A percentile compares a stretch with the other conserved stretches of the same genome.
These are phyloP conservation scores for Pardalotus punctatus DNA, from an alignment of 2,113 vertebrate genomes.

Conservation along the genomic window DNA sequence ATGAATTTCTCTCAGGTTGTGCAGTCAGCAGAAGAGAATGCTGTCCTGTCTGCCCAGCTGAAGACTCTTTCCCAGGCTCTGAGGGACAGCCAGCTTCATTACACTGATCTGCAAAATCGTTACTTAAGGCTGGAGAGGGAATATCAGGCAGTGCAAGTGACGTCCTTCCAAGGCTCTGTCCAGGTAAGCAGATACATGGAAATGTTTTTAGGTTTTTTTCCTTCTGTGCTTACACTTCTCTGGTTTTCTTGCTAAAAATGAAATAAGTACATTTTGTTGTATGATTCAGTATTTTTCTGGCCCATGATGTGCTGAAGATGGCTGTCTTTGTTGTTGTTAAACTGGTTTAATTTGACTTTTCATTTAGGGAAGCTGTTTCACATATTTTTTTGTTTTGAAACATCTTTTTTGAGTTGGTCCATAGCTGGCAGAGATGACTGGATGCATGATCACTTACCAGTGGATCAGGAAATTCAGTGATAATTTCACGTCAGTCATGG, in stretches of 20 bases:
- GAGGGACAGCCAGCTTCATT: conserved; percentile 77
- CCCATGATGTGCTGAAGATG: not conserved
- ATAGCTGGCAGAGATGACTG: not conserved
- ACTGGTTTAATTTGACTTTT: not conserved
- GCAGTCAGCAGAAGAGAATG: conserved; percentile 81
- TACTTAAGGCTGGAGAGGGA: conserved; percentile 80
- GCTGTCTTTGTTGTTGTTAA: not conserved
- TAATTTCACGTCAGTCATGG: not conserved
- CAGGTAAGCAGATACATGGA: conserved; percentile 34
- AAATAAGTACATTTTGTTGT: not conserved
- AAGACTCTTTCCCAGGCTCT: conserved; percentile 80
- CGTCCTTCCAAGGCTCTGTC: conserved; percentile 31
- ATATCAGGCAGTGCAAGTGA: conserved; percentile 51
- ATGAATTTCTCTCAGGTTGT: conserved; percentile 65
- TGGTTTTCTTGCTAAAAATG: not conserved
- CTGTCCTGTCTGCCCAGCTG: conserved; percentile 74
- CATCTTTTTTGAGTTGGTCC: not conserved
- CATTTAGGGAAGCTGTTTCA: not conserved
- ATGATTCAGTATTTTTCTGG: not conserved
- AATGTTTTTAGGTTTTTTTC: not conserved
- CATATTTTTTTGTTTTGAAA: not conserved
- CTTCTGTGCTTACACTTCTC: not conserved
- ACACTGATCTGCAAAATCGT: conserved; percentile 75
- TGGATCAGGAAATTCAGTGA: not conserved
- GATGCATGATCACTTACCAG: not conserved